Evolutionary conservation across 2,888 invertebrate species (phyloP).

Genomic region (Mayetiola destructor): DNA sequence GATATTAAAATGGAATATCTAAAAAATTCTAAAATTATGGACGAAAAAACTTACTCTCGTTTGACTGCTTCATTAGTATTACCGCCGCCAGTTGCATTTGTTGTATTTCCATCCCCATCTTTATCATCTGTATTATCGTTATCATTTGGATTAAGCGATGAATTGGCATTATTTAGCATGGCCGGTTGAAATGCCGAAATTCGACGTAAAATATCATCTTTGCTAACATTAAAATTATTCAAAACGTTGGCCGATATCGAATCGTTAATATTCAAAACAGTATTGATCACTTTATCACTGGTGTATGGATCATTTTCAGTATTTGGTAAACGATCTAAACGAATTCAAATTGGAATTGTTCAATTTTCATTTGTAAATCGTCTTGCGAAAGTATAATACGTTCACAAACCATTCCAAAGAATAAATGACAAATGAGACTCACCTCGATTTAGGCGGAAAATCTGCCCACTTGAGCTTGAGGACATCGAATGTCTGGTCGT

Average conservation of each 20-base stretch:
- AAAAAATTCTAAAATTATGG: too few relatives aligned
- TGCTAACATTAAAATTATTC: conserved; percentile 1
- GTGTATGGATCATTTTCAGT: too few relatives aligned
- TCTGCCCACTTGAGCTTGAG: too few relatives aligned
- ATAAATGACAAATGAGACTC: background rate
- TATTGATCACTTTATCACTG: background rate
- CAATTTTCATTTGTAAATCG: background rate
- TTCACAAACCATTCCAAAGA: background rate
- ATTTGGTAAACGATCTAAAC: too few relatives aligned
- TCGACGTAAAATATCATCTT: conserved; percentile 8
- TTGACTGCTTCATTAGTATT: background rate
- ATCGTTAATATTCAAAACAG: conserved; percentile 2
- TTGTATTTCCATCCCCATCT: too few relatives aligned
- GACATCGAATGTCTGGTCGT: too few relatives aligned
- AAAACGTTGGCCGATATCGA: background rate
- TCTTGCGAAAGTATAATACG: background rate
- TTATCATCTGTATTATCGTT: background rate
- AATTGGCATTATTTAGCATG: background rate
- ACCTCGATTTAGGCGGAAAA: too few relatives aligned
- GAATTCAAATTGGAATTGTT: too few relatives aligned
- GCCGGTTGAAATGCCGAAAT: background rate
- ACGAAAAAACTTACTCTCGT: background rate
- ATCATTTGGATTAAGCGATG: too few relatives aligned
- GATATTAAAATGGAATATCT: too few relatives aligned
- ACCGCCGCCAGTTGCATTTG: background rate